Conservation (phyloP, 2,113 vertebrate species). For the Sialia sialis region DNA sequence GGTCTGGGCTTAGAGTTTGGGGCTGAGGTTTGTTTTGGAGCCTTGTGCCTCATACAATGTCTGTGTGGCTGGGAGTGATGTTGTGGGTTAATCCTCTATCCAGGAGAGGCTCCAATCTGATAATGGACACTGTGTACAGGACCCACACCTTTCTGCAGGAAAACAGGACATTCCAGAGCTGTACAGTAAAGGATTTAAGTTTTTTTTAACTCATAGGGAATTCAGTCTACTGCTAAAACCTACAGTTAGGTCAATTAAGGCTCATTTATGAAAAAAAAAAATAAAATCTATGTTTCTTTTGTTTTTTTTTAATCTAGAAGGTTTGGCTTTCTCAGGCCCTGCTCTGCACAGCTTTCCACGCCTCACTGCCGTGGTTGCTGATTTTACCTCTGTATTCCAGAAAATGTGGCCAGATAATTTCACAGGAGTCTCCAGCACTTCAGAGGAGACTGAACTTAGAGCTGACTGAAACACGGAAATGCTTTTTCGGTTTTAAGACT, state of each 20-base stretch:
- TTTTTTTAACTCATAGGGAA: background rate
- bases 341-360: background rate
- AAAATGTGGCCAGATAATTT: background rate
- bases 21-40: background rate
- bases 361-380: background rate
- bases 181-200: background rate
- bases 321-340: background rate
- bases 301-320: background rate
- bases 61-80: background rate
- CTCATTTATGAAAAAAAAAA: background rate
- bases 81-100: background rate
- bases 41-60: background rate
- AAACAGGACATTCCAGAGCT: conserved; percentile 44
- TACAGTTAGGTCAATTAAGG: background rate
- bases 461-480: background rate
- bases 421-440: background rate
- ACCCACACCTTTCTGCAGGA: conserved; percentile 21
- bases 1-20: background rate
- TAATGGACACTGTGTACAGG: background rate
- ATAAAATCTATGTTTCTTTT: background rate
- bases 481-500: background rate
- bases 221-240: background rate
- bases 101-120: conserved; percentile 53
- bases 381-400: background rate
- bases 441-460: background rate